A percentile compares a stretch with the other conserved stretches of the same genome.
Evolutionary conservation across 2,888 invertebrate genomes (phyloP).

Genomic region (Abscondita cerata): DNA sequence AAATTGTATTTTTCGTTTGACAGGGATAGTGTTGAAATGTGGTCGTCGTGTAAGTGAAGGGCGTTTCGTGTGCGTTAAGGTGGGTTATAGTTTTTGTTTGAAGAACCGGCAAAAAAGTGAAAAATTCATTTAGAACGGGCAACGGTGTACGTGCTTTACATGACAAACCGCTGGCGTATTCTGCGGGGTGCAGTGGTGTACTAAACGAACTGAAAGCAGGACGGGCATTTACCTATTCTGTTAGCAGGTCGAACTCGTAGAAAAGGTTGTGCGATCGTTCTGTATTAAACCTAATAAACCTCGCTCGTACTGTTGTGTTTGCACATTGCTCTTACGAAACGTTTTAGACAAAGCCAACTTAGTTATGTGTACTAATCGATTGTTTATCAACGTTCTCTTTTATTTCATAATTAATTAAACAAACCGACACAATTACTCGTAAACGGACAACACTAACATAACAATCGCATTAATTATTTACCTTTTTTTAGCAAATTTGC

Average conservation of each 20-base stretch:
- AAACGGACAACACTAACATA: background rate
- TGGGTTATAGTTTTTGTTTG: background rate
- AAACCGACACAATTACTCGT: background rate
- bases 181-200: constrained; percentile 52
- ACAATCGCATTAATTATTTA: no score
- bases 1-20: no score
- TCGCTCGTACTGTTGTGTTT: constrained; percentile 25
- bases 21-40: no score
- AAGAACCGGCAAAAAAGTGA: background rate
- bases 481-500: no score
- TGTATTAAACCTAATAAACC: constrained; percentile 15
- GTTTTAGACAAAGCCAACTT: constrained; percentile 21
- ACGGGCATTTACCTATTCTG: constrained; percentile 41
- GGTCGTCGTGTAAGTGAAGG: no score
- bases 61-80: no score
- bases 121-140: constrained; percentile 32
- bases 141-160: constrained; percentile 30
- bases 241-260: constrained; percentile 28
- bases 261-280: constrained; percentile 23
- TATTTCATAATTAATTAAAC: background rate
- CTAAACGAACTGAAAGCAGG: constrained; percentile 51
- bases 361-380: constrained; percentile 15
- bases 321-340: constrained; percentile 25
- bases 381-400: constrained; percentile 5
- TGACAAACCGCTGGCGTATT: constrained; percentile 13